A percentile compares a stretch with the other conserved stretches of the same genome.
phyloP scores from a whole-genome alignment of 2,888 invertebrate genomes.

The Eupeodes luniger region DNA sequence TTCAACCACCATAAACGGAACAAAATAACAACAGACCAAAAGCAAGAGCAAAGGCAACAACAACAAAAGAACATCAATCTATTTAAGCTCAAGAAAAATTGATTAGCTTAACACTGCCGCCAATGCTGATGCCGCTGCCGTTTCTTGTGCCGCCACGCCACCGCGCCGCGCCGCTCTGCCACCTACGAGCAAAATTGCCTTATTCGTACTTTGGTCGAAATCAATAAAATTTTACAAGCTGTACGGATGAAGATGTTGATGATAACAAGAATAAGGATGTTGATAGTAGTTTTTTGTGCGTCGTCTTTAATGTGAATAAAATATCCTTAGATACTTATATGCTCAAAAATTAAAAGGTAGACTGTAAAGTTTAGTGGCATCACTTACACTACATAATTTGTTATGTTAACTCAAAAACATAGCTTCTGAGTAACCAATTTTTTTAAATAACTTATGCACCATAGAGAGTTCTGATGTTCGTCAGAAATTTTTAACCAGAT shows the following conservation, averaged over 20 bases:
- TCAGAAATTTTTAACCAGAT: too few species aligned
- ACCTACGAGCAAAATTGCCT: conserved; percentile 13
- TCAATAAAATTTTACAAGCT: conserved; percentile 40
- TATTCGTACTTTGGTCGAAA: conserved; percentile 17
- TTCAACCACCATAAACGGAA: conserved; percentile 16
- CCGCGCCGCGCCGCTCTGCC: too few species aligned
- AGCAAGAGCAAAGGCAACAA: neutral
- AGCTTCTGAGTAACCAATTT: too few species aligned
- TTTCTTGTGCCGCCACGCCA: too few species aligned
- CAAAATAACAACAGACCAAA: neutral
- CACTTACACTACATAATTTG: too few species aligned
- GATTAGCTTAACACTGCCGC: conserved; percentile 29
- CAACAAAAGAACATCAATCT: conserved; percentile 38
- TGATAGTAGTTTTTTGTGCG: neutral
- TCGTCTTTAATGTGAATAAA: neutral
- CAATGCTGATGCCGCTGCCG: too few species aligned
- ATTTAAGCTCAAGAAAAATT: conserved; percentile 45
- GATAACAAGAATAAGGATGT: neutral
- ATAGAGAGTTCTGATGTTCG: too few species aligned
- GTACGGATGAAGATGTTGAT: neutral
- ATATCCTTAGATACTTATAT: too few species aligned
- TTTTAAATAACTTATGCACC: too few species aligned
- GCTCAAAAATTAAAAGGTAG: too few species aligned
- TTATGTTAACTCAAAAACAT: too few species aligned
- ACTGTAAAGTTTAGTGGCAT: too few species aligned